These are phyloP conservation scores for Tyto alba DNA, from an alignment of 2,113 vertebrate species.

Conservation along the genomic window DNA sequence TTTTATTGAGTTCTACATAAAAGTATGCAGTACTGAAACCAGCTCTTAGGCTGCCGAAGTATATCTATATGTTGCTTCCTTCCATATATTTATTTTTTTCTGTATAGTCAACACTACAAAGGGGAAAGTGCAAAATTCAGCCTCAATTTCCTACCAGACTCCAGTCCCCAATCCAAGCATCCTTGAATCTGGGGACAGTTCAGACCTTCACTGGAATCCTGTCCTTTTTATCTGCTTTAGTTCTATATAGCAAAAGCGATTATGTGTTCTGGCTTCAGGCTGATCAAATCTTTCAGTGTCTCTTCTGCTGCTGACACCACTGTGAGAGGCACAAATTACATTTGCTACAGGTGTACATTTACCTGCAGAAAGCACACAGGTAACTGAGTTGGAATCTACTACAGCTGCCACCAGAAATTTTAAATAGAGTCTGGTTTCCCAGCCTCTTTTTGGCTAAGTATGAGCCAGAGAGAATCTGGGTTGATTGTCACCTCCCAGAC, in stretches of 20 bases:
- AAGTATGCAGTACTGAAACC: not conserved
- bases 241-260: not conserved
- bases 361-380: not conserved
- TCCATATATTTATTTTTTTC: not conserved
- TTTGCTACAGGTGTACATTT: not conserved
- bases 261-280: not conserved
- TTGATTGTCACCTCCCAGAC: not conserved
- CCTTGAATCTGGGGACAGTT: not conserved
- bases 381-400: not conserved
- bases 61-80: not conserved
- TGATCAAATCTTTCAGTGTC: not conserved
- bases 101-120: not conserved
- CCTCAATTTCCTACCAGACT: not conserved
- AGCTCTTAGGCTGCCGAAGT: not conserved
- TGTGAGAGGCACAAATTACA: not conserved
- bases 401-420: not conserved
- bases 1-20: slow-evolving; percentile 55
- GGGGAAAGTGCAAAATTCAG: not conserved
- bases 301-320: not conserved
- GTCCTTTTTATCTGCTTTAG: not conserved
- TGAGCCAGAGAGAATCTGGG: not conserved
- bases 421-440: not conserved
- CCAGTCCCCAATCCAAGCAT: not conserved
- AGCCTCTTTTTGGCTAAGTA: not conserved
- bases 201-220: not conserved